These are phyloP conservation scores for Microtus oregoni DNA, from an alignment of 2,113 vertebrate genomes.

Conservation along the genomic window DNA sequence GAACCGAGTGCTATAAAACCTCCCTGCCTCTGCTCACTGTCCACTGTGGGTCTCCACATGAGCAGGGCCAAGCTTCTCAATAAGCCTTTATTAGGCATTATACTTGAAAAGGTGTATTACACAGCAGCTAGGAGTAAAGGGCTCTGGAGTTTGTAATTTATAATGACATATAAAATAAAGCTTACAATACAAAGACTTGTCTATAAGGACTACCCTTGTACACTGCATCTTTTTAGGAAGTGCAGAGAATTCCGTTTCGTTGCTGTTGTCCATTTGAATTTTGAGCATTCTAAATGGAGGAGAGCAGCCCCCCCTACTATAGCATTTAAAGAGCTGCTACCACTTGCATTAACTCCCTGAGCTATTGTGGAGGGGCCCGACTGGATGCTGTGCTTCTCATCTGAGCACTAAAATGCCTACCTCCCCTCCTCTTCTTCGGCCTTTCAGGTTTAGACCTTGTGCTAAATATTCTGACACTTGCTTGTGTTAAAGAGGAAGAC, in stretches of 20 bases:
- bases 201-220: not conserved
- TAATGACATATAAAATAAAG: not conserved
- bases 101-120: not conserved
- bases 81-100: constrained; percentile 22
- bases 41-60: not conserved
- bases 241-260: not conserved
- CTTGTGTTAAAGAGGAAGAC: constrained; percentile 33
- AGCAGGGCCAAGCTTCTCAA: not conserved
- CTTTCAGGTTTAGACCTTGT: constrained; percentile 50
- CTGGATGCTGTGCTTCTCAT: not conserved
- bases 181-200: not conserved
- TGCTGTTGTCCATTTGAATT: not conserved
- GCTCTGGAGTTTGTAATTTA: constrained; percentile 44
- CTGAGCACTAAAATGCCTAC: not conserved
- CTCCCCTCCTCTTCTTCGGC: not conserved
- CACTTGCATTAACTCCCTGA: constrained; percentile 5
- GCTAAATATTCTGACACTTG: constrained; percentile 42
- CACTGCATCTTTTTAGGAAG: not conserved
- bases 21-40: no score
- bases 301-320: not conserved
- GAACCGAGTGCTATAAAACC: not conserved
- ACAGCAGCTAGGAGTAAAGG: constrained; percentile 21
- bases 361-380: not conserved
- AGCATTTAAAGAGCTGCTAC: not conserved
- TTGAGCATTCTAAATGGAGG: constrained; percentile 22